phyloP scores from a whole-genome alignment of 23 tunicate genomes.

The Clavelina lepadiformis region DNA sequence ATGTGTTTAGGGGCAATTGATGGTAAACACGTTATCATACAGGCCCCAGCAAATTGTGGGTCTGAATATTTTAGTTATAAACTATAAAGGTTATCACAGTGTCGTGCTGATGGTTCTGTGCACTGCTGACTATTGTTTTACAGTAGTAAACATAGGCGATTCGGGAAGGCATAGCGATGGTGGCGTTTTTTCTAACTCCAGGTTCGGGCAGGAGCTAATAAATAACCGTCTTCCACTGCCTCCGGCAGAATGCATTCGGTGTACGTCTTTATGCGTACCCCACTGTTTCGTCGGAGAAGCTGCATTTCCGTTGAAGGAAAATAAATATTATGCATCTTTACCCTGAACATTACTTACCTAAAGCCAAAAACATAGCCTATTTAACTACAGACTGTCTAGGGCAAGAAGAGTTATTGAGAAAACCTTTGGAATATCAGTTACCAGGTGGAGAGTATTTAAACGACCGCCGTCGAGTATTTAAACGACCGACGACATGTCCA shows the following conservation, averaged over 20 bases:
- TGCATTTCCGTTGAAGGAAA: slow-evolving; percentile 4
- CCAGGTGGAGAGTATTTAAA: not conserved
- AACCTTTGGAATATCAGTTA: slow-evolving; percentile 1
- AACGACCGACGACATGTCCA: no score
- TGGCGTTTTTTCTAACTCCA: slow-evolving; percentile 7
- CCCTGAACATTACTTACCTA: no score
- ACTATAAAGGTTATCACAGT: slow-evolving; percentile 19
- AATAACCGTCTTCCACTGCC: slow-evolving; percentile 4
- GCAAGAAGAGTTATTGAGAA: slow-evolving; percentile 17
- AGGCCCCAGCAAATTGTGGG: slow-evolving; percentile 20
- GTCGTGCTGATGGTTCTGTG: slow-evolving; percentile 29
- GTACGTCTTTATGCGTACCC: not conserved
- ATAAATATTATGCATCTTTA: no score
- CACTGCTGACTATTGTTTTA: slow-evolving; percentile 17
- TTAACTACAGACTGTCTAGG: slow-evolving; percentile 11
- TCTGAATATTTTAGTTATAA: slow-evolving; percentile 1
- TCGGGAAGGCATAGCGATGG: slow-evolving; percentile 18
- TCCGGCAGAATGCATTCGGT: slow-evolving; percentile 1
- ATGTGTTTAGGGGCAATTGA: slow-evolving; percentile 7
- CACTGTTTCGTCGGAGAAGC: slow-evolving; percentile 8
- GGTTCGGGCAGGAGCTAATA: not conserved
- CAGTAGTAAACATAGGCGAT: slow-evolving; percentile 8
- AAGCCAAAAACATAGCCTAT: no score
- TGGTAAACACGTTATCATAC: slow-evolving; percentile 32
- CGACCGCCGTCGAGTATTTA: no score